Percentiles rank a stretch among this genome's conserved stretches.
Evolutionary conservation across 92 coral and sea anemone genomes (phyloP).

Genomic region (Phenganax marumi): DNA sequence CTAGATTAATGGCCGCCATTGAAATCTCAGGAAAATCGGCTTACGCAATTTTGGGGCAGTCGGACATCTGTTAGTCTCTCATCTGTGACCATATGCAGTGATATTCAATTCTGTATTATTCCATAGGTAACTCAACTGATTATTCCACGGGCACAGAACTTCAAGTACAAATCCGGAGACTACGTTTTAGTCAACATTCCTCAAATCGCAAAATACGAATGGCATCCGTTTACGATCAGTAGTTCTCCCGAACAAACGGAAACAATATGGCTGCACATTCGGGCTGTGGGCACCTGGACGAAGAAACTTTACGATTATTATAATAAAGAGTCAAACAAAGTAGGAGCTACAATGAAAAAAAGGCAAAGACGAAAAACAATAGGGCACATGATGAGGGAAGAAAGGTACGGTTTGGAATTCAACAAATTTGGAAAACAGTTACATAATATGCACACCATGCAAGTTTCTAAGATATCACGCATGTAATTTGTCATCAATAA

Average conservation of each 20-base stretch:
- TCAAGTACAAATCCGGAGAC: constrained; percentile 76
- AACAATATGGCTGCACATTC: constrained; percentile 73
- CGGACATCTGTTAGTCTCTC: too few relatives aligned
- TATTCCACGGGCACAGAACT: constrained; percentile 42
- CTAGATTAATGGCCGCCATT: too few relatives aligned
- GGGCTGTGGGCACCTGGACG: constrained; percentile 86
- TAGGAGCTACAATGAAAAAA: background rate
- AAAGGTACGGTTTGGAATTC: constrained; percentile 2
- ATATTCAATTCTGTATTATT: background rate
- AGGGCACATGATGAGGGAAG: constrained; percentile 1
- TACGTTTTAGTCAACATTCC: constrained; percentile 77
- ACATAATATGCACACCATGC: too few relatives aligned
- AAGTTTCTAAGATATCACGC: too few relatives aligned
- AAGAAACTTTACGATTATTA: constrained; percentile 59
- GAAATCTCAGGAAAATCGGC: too few relatives aligned
- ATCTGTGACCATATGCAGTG: too few relatives aligned
- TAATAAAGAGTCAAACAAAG: background rate
- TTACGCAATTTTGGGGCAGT: too few relatives aligned
- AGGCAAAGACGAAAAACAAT: constrained; percentile 1
- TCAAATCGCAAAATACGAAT: constrained; percentile 70
- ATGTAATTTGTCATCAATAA: too few relatives aligned
- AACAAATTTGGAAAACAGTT: background rate
- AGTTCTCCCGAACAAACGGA: constrained; percentile 78
- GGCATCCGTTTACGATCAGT: constrained; percentile 85
- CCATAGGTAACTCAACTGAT: constrained; percentile 25